These are phyloP conservation scores for Neodiprion fabricii DNA, from an alignment of 1,140 invertebrate genomes.

Conservation along the genomic window DNA sequence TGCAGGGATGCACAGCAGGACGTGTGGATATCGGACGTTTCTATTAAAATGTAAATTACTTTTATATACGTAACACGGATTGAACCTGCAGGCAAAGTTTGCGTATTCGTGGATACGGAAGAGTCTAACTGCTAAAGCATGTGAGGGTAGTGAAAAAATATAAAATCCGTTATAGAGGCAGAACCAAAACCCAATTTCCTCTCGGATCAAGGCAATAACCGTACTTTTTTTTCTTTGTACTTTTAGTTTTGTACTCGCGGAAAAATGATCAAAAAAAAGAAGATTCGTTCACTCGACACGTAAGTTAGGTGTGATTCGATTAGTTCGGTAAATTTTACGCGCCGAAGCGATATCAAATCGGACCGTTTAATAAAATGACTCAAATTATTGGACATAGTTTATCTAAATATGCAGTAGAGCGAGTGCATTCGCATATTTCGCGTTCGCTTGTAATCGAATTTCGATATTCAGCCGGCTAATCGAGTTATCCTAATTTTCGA, in stretches of 20 bases:
- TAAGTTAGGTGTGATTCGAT: no score
- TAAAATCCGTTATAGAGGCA: neutral
- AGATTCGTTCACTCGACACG: no score
- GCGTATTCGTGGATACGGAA: neutral
- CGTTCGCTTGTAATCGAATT: no score
- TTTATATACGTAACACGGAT: neutral
- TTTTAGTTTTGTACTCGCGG: neutral
- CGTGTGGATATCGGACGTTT: neutral
- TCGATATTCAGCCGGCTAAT: no score
- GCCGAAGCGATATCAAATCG: no score
- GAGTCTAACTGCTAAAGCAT: neutral
- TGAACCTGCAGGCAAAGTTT: neutral
- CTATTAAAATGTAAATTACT: conserved; percentile 36
- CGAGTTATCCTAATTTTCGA: no score
- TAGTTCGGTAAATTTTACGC: no score
- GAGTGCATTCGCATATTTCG: no score
- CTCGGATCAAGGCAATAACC: neutral
- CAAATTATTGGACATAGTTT: no score
- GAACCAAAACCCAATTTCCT: neutral
- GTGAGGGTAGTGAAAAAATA: neutral
- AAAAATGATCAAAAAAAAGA: neutral
- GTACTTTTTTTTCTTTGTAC: neutral
- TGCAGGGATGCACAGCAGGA: conserved; percentile 13
- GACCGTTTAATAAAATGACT: no score
- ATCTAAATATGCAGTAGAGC: no score